A percentile compares a stretch with the other conserved stretches of the same genome.
phyloP scores from a whole-genome alignment of 2,113 vertebrate species.

The Petromus typicus region DNA sequence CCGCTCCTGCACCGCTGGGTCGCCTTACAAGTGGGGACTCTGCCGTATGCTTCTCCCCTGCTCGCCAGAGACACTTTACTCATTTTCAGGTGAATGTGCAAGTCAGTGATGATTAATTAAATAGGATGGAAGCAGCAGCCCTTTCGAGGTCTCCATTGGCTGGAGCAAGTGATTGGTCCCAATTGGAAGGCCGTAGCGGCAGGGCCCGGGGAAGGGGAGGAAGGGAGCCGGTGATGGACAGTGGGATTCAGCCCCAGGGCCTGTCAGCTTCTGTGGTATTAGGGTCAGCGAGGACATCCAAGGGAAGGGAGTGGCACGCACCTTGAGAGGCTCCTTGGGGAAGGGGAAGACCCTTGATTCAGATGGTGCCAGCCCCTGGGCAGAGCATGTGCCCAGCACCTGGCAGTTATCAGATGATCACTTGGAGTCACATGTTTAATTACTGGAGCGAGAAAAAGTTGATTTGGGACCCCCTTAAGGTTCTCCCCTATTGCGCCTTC shows the following conservation, averaged over 20 bases:
- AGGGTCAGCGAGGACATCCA: background rate
- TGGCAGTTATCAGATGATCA: background rate
- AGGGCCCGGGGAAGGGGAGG: no score
- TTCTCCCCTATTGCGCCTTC: slow-evolving; percentile 62
- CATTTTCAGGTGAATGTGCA: background rate
- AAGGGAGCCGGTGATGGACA: fast-evolving
- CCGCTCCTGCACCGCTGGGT: background rate
- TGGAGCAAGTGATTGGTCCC: background rate
- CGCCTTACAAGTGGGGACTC: background rate
- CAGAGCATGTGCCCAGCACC: fast-evolving
- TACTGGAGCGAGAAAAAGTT: slow-evolving; percentile 67
- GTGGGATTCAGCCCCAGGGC: background rate
- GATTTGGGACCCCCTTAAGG: slow-evolving; percentile 59
- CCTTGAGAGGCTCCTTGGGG: background rate
- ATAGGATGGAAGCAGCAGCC: background rate
- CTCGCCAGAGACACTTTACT: background rate
- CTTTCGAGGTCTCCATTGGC: background rate
- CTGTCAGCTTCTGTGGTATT: background rate
- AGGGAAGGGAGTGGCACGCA: background rate
- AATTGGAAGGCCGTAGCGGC: background rate
- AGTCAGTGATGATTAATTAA: background rate
- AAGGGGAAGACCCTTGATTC: background rate
- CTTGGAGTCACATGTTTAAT: slow-evolving; percentile 57
- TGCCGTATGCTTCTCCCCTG: background rate
- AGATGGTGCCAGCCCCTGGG: background rate